Evolutionary conservation across 2,113 vertebrate genomes (phyloP).

Genomic region (Cairina moschata): DNA sequence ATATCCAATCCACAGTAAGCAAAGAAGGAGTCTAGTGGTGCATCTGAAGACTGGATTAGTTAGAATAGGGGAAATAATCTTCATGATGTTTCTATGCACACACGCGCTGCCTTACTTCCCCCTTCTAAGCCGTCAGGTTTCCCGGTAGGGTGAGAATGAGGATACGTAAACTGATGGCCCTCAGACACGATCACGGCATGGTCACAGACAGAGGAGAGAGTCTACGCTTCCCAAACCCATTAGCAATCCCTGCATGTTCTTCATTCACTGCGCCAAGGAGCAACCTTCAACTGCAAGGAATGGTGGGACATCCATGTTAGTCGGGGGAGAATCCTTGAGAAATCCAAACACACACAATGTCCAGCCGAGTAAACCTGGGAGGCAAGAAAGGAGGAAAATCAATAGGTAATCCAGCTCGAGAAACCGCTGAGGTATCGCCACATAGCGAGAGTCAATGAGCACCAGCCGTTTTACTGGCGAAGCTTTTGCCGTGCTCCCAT

Average conservation of each 20-base stretch:
- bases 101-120: slow-evolving; percentile 82
- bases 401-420: slow-evolving; percentile 77
- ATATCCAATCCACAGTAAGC: slow-evolving; percentile 92
- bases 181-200: slow-evolving; percentile 93
- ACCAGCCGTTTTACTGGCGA: slow-evolving; percentile 79
- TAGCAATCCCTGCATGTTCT: slow-evolving; percentile 91
- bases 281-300: slow-evolving; percentile 90
- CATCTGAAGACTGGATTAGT: slow-evolving; percentile 88
- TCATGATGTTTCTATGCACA: slow-evolving; percentile 90
- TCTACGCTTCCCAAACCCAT: slow-evolving; percentile 88
- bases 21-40: slow-evolving; percentile 86
- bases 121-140: slow-evolving; percentile 83
- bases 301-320: slow-evolving; percentile 94
- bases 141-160: slow-evolving; percentile 79
- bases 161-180: slow-evolving; percentile 82
- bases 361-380: slow-evolving; percentile 81
- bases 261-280: slow-evolving; percentile 95
- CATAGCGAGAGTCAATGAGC: slow-evolving; percentile 76
- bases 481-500: slow-evolving; percentile 80
- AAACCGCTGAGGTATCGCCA: slow-evolving; percentile 65
- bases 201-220: slow-evolving; percentile 83
- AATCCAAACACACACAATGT: slow-evolving; percentile 85
- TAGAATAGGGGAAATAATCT: slow-evolving; percentile 87
- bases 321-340: slow-evolving; percentile 84
- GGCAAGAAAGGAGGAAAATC: slow-evolving; percentile 78